Conservation (phyloP, 2,888 invertebrate genomes). For the Choreutis nemorana region DNA sequence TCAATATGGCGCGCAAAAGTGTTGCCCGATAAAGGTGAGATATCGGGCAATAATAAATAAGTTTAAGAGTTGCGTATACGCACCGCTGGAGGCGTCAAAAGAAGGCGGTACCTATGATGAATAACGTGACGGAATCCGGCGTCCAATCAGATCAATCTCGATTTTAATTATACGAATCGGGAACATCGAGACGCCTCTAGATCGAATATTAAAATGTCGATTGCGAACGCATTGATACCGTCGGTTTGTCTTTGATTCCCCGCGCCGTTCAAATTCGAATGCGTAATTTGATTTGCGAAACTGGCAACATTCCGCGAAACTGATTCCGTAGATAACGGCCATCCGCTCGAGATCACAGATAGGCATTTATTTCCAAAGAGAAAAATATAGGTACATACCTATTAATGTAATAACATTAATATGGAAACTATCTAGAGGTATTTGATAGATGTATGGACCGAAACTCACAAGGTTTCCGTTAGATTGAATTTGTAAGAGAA, state of each 20-base stretch:
- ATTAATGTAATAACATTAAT: slow-evolving; percentile 24
- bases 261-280: slow-evolving; percentile 41
- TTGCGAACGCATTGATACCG: slow-evolving; percentile 46
- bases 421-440: too few relatives aligned
- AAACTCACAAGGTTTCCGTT: too few relatives aligned
- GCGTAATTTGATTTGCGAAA: slow-evolving; percentile 53
- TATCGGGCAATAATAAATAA: slow-evolving; percentile 29
- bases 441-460: too few relatives aligned
- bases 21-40: slow-evolving; percentile 17
- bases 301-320: slow-evolving; percentile 42
- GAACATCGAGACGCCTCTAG: slow-evolving; percentile 52
- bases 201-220: slow-evolving; percentile 63
- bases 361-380: slow-evolving; percentile 10
- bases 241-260: slow-evolving; percentile 42
- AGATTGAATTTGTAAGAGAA: too few relatives aligned
- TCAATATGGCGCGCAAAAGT: slow-evolving; percentile 30
- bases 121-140: slow-evolving; percentile 59
- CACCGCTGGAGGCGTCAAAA: slow-evolving; percentile 62
- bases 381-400: slow-evolving; percentile 26
- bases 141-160: slow-evolving; percentile 58
- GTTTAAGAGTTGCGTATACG: slow-evolving; percentile 45
- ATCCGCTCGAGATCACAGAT: slow-evolving; percentile 32
- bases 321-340: slow-evolving; percentile 30
- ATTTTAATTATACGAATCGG: slow-evolving; percentile 64
- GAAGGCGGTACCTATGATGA: slow-evolving; percentile 57